Conservation (phyloP, 2,888 invertebrate species). For the Eupithecia inturbata region DNA sequence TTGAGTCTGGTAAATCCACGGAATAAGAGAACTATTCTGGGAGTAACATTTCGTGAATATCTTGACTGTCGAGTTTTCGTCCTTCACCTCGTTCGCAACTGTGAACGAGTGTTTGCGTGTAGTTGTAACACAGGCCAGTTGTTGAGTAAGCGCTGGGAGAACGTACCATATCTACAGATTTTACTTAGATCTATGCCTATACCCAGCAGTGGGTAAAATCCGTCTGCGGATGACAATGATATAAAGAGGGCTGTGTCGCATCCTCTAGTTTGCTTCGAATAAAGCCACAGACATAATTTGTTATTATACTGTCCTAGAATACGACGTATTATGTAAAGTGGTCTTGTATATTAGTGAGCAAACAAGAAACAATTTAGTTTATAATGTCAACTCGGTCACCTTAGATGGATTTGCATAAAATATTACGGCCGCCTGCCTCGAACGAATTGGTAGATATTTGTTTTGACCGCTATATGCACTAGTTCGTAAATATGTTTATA, state of each 20-base stretch:
- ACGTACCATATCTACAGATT: too few species aligned
- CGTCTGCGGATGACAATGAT: too few species aligned
- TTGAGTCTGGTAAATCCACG: neutral
- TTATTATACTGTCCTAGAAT: too few species aligned
- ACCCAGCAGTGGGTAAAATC: too few species aligned
- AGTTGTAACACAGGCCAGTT: too few species aligned
- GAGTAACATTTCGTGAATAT: too few species aligned
- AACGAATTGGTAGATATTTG: neutral
- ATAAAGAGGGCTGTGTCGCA: neutral
- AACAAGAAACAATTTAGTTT: slow-evolving; percentile 34
- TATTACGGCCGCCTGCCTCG: slow-evolving; percentile 37
- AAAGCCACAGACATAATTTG: neutral
- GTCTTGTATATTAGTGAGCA: slow-evolving; percentile 15
- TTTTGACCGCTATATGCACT: neutral
- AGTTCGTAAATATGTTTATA: neutral
- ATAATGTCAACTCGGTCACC: slow-evolving; percentile 52
- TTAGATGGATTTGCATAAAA: slow-evolving; percentile 54
- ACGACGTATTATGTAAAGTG: slow-evolving; percentile 2
- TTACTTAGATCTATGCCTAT: too few species aligned
- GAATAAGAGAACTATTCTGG: neutral
- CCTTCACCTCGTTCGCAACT: too few species aligned
- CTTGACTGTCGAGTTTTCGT: too few species aligned
- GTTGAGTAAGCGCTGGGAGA: too few species aligned
- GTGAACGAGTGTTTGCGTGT: too few species aligned
- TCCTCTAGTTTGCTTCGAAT: neutral